Evolutionary conservation across 2,888 invertebrate species (phyloP), one percentile per base, ranked within the genome.

Genomic region (Nemotelus nigrinus): DNA sequence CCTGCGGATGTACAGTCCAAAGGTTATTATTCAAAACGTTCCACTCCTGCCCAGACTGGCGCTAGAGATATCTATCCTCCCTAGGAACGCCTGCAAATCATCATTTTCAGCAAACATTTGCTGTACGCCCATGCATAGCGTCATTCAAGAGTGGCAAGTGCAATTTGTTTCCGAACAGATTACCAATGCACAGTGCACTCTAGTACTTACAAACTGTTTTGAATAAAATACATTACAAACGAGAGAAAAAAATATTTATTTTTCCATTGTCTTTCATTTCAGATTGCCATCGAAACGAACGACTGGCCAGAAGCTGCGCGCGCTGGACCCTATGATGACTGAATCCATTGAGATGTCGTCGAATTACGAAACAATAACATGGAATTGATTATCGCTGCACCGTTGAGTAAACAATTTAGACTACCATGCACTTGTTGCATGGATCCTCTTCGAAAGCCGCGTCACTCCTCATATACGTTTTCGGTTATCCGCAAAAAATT

Each of bases 351-450:
- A 74, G 63, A 74, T 74, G 74, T 74, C 74, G 48, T 50, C 63
- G 44, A 60, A 74, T 74, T 50, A 60, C 74, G 47, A 48, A 74
- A 74, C 74, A 74, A 74, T 74, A 74, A 74, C 74, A 74, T 74
- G 74, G 63, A 63, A 74, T 74, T 63, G 60, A 60, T 63, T 60
- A 2, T 43, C 39, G 63, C 74, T 47, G 63, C 65, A 45, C 3
- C 50, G 39, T 63, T 41, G 74, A 60, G 57, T 48, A 50, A 60
- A 50, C 72, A 74, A 74, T 74, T 63, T 74, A 60, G 63, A 60
- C 39, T 48, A 74, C 74, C 48, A 74, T 74, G 74, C 74, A 74
- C 74, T 74, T 74, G 74, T 39, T 60, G 48, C 47, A 48, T 63
- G 47, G 41, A 7, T 55, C 53, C 53, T 70, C 25, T 70, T 53